phyloP scores from a whole-genome alignment of 2,888 invertebrate species.

The Rhorus exstirpatorius region DNA sequence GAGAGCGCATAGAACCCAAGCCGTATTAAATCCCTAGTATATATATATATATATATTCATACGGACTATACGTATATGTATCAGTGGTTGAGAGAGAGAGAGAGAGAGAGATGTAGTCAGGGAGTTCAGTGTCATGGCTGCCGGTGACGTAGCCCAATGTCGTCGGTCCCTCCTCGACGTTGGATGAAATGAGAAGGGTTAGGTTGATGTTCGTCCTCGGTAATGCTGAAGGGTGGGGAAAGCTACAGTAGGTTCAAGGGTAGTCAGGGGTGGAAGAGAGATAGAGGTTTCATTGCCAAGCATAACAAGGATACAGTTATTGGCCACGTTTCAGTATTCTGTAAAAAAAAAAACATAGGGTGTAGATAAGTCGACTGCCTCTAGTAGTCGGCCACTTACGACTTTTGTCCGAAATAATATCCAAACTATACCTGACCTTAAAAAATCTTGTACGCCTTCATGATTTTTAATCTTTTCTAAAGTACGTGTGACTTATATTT shows the following conservation, averaged over 20 bases:
- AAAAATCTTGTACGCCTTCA: no score
- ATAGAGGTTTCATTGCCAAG: background rate
- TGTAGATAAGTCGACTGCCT: no score
- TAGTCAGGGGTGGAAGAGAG: conserved; percentile 40
- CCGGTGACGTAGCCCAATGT: conserved; percentile 66
- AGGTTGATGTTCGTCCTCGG: conserved; percentile 44
- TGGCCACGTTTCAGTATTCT: conserved; percentile 16
- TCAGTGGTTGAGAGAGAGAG: conserved; percentile 3
- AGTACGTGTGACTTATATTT: no score
- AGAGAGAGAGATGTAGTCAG: no score
- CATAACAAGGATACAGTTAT: conserved; percentile 9
- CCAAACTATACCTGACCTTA: no score
- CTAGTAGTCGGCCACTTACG: no score
- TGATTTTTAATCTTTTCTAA: no score
- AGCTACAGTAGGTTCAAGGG: conserved; percentile 35
- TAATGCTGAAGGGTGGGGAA: conserved; percentile 40
- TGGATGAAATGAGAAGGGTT: conserved; percentile 51
- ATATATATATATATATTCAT: no score
- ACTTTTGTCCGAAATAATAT: no score
- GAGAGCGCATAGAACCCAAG: no score
- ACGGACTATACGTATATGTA: no score
- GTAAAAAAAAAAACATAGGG: background rate
- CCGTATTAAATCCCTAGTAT: no score
- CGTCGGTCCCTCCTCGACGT: conserved; percentile 55
- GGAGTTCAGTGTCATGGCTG: conserved; percentile 65